Evolutionary conservation across 2,797 vertebrate species (phyloP), one percentile per base, ranked within the genome.

Genomic region (Xenops minutus): DNA sequence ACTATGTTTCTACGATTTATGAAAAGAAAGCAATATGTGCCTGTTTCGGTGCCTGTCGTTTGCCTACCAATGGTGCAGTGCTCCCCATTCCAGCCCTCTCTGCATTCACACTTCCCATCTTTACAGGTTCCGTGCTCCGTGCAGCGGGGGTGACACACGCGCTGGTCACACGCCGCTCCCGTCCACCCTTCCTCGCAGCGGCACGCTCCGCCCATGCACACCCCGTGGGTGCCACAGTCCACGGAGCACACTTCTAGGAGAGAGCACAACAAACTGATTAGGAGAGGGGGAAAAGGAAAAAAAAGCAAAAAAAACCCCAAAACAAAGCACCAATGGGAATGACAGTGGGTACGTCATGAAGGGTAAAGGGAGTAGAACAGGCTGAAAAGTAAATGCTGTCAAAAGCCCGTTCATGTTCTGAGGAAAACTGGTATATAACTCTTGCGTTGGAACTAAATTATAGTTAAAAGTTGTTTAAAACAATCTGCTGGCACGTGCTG

Each of bases 61-160:
- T 98, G 98, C 99, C 98, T 98, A 99, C 99, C 99, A 94, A 99
- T 99, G 98, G 99, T 99, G 98, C 99, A 99, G 98, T 99, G 99
- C 98, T 99, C 99, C 98, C 99, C 99, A 97, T 99, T 99, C 99
- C 99, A 99, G 98, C 99, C 99, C 98, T 99, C 99, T 98, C 99
- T 99, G 98, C 99, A 99, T 98, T 99, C 99, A 98, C 99, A 99
- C 98, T 99, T 99, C 94, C 99, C 99, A 85, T 99, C 99, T 98
- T 99, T 99, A 98, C 99, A 99, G 98, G 98, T 99, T 92, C 99
- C 99, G 32, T 99, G 99, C 98, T 99, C 99, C 81, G 99, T 98
- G 89, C 99, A 99, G 88, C 99, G 99, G 41, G 99, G 99, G 98
- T 99, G 99, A 96, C 99, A 99, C 96, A 99, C 99, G 3, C 99